Base-by-base conservation (phyloP, 2,113 vertebrate species). In the Origma solitaria region DNA sequence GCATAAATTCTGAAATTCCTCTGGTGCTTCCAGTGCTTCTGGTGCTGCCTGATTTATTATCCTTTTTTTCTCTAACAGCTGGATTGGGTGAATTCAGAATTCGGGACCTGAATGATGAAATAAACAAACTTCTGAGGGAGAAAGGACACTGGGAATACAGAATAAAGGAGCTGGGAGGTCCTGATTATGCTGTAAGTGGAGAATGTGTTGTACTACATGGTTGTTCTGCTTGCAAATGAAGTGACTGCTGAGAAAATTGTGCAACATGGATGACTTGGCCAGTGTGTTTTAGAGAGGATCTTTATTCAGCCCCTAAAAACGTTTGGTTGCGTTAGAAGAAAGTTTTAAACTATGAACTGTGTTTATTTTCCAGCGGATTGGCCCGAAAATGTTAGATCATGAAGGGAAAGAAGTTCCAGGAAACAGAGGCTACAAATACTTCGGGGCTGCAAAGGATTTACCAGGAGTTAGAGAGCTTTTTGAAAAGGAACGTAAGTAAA, bases 331-430 rank as follows among this genome's bases (percentile, higher is more conserved):
- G 16, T 66, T 75, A 62, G 23, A 54, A 84, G 13, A 62, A 68
- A 54, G 33, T 33, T 83, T 64, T 56, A 44, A 90, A 9, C 20
- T 5, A 1, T 35, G 0, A 49, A 25, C 92, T 85, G 47, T 90
- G 70, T 73, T 62, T 68, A 23, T 88, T 84, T 93, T 90, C 42
- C 64, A 99, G 99, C 98, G 98, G 62, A 96, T 99, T 38, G 99
- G 99, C 33, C 99, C 99, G 0, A 98, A 97, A 97, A 99, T 99
- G 99, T 80, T 99, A 80, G 99, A 99, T 84, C 99, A 99, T 8
- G 99, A 99, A 94, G 99, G 99, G 35, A 99, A 99, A 70, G 99
- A 99, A 96, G 99, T 99, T 64, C 99, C 99, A 24, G 99, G 99
- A 90, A 99, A 99, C 96, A 98, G 99, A 65, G 99, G 99, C 25